Conservation (phyloP, 2,113 vertebrate species). For the Otis tarda region DNA sequence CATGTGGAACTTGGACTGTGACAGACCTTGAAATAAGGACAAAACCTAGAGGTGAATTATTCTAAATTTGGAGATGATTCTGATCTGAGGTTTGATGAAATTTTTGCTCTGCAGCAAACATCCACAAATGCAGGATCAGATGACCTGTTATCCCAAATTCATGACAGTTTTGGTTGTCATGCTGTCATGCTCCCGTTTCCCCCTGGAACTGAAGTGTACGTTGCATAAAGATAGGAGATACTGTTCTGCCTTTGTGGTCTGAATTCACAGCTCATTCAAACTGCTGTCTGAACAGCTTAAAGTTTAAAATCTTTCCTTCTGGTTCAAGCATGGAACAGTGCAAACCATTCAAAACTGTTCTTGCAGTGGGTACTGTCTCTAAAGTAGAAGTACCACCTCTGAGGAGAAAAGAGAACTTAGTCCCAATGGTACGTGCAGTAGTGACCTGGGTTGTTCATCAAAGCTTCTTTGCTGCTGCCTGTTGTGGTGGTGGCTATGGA, state of each 20-base stretch:
- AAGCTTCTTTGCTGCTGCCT: neutral
- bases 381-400: neutral
- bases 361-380: neutral
- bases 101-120: neutral
- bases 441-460: neutral
- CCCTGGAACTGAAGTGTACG: neutral
- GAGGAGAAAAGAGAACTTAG: neutral
- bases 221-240: neutral
- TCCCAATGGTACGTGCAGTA: neutral
- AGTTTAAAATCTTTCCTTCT: neutral
- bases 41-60: neutral
- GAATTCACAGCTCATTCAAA: neutral
- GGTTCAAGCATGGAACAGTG: neutral
- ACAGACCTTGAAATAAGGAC: neutral
- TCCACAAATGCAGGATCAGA: neutral
- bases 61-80: neutral
- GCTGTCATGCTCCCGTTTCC: neutral
- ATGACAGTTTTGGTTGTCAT: neutral
- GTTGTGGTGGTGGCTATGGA: neutral
- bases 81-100: neutral
- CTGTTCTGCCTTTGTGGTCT: neutral
- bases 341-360: neutral
- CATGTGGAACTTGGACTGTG: neutral
- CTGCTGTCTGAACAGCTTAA: neutral
- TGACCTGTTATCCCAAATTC: neutral